Evolutionary conservation across 92 coral and sea anemone species (phyloP).

Genomic region (Pocillopora meandrina): DNA sequence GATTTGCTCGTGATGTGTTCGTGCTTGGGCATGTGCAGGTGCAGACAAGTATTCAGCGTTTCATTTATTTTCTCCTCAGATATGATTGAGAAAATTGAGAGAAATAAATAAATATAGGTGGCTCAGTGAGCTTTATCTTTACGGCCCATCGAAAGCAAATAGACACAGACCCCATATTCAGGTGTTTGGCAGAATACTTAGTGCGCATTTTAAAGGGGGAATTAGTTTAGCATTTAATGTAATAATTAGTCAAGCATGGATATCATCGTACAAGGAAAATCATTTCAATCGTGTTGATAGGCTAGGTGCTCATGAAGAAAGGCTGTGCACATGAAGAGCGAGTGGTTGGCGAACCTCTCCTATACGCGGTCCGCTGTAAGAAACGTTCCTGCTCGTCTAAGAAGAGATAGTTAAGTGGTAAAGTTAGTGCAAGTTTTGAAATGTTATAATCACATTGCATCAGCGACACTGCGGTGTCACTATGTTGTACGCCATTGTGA

Average conservation of each 20-base stretch:
- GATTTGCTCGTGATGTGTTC: neutral
- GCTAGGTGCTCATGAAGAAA: too few species aligned
- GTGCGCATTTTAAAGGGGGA: neutral
- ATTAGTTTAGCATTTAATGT: neutral
- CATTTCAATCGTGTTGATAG: too few species aligned
- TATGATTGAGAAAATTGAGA: too few species aligned
- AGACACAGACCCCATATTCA: too few species aligned
- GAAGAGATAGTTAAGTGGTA: slow-evolving; percentile 7
- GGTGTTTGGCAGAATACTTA: neutral
- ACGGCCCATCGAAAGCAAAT: too few species aligned
- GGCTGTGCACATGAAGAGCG: neutral
- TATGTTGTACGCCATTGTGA: too few species aligned
- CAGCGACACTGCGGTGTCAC: neutral
- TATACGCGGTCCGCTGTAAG: neutral
- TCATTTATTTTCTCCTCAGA: too few species aligned
- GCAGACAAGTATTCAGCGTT: neutral
- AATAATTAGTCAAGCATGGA: too few species aligned
- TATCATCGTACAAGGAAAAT: too few species aligned
- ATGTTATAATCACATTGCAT: neutral
- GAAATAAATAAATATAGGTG: neutral
- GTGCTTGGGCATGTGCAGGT: neutral
- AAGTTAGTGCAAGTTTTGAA: neutral
- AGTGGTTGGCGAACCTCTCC: neutral
- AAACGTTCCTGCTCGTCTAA: neutral
- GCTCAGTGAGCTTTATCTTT: neutral